These are phyloP conservation scores for Periophthalmodon schlosseri DNA, from an alignment of 2,113 vertebrate genomes.

Conservation along the genomic window DNA sequence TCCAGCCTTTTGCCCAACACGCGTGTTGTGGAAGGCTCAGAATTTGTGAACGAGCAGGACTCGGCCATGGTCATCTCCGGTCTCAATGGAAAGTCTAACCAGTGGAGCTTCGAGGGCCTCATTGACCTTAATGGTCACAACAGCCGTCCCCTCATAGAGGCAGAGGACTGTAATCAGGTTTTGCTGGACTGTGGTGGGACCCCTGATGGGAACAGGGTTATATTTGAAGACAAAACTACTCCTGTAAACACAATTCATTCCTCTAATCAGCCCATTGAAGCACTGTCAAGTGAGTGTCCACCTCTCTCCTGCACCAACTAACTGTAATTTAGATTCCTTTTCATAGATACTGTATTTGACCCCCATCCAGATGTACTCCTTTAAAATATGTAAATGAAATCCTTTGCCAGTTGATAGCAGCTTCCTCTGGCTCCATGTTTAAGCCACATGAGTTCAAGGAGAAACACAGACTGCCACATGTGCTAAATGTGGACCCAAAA, in stretches of 20 bases:
- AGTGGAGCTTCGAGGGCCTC: slow-evolving; percentile 83
- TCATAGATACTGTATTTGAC: slow-evolving; percentile 79
- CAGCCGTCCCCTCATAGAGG: slow-evolving; percentile 70
- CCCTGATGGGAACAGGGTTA: slow-evolving; percentile 72
- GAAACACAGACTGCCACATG: slow-evolving; percentile 55
- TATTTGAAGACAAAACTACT: slow-evolving; percentile 78
- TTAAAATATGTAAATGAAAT: neutral
- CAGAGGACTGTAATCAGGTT: slow-evolving; percentile 72
- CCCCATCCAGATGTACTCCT: slow-evolving; percentile 76
- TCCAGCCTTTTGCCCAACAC: slow-evolving; percentile 73
- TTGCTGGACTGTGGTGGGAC: slow-evolving; percentile 74
- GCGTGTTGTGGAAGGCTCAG: slow-evolving; percentile 59
- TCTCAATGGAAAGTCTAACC: slow-evolving; percentile 78
- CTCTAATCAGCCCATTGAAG: slow-evolving; percentile 80
- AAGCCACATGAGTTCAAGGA: slow-evolving; percentile 45
- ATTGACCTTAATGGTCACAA: slow-evolving; percentile 81
- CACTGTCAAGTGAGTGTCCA: slow-evolving; percentile 78
- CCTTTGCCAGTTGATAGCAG: slow-evolving; percentile 69
- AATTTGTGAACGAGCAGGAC: slow-evolving; percentile 77
- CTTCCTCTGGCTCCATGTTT: slow-evolving; percentile 55
- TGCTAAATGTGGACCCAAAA: slow-evolving; percentile 67
- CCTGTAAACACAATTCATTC: slow-evolving; percentile 76
- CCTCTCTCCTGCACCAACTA: neutral
- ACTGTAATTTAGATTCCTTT: neutral
- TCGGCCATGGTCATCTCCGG: slow-evolving; percentile 60